Evolutionary conservation across 2,888 invertebrate species (phyloP), one percentile per base, ranked within the genome.

Genomic region (Hedya salicella): DNA sequence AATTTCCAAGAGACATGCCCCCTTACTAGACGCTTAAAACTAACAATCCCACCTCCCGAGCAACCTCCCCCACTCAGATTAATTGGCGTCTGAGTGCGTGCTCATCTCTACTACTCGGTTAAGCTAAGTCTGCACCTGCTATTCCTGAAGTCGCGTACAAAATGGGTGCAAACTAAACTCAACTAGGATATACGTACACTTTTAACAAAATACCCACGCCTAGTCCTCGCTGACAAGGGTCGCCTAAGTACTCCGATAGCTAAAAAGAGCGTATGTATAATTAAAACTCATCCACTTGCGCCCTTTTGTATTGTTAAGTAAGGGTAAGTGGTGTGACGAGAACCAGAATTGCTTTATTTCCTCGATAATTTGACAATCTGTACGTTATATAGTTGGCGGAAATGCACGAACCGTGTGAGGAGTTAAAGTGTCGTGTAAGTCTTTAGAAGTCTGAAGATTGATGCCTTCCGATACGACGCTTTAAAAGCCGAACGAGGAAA

Each of bases 51-150:
- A 68, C 68, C 59, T 60, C 53, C 60, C 13, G 36, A 44, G 57
- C 13, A 16, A 19, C 50, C 46, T 70, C 73, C 73, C 67, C 65
- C 73, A 71, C 75, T 72, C 72, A 72, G 73, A 77, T 77, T 77
- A 78, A 78, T 77, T 78, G 77, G 73, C 73, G 74, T 74, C 76
- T 73, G 74, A 73, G 74, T 72, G 68, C 71, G 65, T 64, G 46
- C 53, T 19, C 42, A 40, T 50, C 59, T 56, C 57, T 21, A 36
- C 36, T 36, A 36, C 36, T 9, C 8, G 36, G 9, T 9, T 36
- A 9, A 11, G 9, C 2, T 36, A 36, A 36, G 9, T 36, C 2
- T 36, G 9, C 9, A 9, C 36, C 13, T 9, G 9, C 9, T 36
- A 0, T 36, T 2, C 9, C 6, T 36, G 36, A 3, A 2, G 9